These are phyloP conservation scores for Psylliodes chrysocephalus DNA, from an alignment of 2,888 invertebrate species.

Conservation along the genomic window DNA sequence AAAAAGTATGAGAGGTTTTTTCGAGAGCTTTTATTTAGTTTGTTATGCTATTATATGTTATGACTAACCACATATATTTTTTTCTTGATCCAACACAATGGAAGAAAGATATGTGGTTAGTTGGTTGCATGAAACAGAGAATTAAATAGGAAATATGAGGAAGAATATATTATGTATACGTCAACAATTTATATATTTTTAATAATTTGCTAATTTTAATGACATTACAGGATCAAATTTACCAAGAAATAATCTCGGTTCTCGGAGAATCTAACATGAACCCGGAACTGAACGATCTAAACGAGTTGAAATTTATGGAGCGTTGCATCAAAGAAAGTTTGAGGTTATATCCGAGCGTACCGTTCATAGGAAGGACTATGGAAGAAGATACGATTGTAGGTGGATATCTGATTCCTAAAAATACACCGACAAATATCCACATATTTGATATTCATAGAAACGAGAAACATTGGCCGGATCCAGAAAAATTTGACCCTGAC, in stretches of 20 bases:
- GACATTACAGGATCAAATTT: slow-evolving; percentile 46
- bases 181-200: no score
- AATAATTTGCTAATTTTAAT: no score
- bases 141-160: no score
- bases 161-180: no score
- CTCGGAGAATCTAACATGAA: slow-evolving; percentile 40
- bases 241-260: slow-evolving; percentile 51
- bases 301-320: slow-evolving; percentile 60
- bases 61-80: no score
- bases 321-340: slow-evolving; percentile 61
- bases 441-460: slow-evolving; percentile 75
- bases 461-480: slow-evolving; percentile 72
- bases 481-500: slow-evolving; percentile 75
- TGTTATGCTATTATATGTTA: no score
- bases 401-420: slow-evolving; percentile 65
- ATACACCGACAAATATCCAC: slow-evolving; percentile 66
- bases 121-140: no score
- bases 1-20: no score
- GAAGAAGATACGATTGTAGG: slow-evolving; percentile 50
- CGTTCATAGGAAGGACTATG: slow-evolving; percentile 55
- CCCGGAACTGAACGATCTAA: slow-evolving; percentile 54
- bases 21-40: no score
- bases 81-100: no score
- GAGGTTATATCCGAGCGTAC: slow-evolving; percentile 60
- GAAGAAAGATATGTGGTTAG: no score